These are phyloP conservation scores for Gymnocypris eckloni DNA, from an alignment of 2,797 vertebrate genomes.

Conservation along the genomic window DNA sequence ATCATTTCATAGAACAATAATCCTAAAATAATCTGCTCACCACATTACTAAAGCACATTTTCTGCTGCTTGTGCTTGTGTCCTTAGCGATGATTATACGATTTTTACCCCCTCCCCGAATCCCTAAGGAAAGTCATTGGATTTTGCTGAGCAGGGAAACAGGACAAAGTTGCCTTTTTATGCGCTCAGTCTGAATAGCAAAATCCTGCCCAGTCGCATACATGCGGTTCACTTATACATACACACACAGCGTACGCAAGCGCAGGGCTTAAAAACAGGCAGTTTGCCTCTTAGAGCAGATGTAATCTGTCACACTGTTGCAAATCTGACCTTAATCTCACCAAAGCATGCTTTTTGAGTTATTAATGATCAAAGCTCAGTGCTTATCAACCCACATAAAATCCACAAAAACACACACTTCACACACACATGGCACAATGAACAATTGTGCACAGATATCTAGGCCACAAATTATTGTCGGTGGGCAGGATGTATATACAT, in stretches of 20 bases:
- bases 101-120: conserved; percentile 2
- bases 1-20: conserved; percentile 10
- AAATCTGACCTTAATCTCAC: conserved; percentile 62
- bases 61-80: conserved; percentile 7
- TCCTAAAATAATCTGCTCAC: conserved; percentile 12
- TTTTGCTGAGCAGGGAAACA: conserved; percentile 39
- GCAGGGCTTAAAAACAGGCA: conserved; percentile 12
- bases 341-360: conserved; percentile 58
- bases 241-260: neutral
- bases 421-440: conserved; percentile 3
- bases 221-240: neutral
- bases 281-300: conserved; percentile 48
- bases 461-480: neutral
- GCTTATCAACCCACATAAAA: conserved; percentile 9
- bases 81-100: neutral
- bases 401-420: neutral
- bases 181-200: conserved; percentile 22
- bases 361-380: conserved; percentile 58
- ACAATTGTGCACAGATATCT: neutral
- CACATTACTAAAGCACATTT: conserved; percentile 30
- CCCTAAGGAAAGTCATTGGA: conserved; percentile 17
- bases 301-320: conserved; percentile 54
- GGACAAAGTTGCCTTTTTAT: conserved; percentile 31
- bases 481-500: neutral
- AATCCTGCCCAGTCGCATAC: neutral